Evolutionary conservation across 1,140 invertebrate genomes (phyloP), one percentile per base, ranked within the genome.

Genomic region (Neodiprion pinetum): DNA sequence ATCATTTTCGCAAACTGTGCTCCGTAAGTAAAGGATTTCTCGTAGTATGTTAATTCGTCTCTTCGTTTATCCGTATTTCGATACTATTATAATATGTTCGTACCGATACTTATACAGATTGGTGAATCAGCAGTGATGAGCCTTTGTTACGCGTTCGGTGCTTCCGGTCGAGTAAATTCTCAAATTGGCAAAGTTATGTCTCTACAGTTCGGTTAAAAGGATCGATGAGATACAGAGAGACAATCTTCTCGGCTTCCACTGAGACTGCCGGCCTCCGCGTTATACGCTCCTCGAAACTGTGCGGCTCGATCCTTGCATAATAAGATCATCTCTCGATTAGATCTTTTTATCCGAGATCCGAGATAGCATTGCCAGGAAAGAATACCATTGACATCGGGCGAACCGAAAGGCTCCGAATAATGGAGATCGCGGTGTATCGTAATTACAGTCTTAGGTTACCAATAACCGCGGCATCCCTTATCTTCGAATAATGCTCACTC

Each of bases 401-500:
- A 61, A 61, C 53, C 53, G 53, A 61, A 17, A 61, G 53, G n/a
- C n/a, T 61, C 53, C 53, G 11, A 61, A 61, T 12, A 61, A 61
- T 17, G 53, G n/a, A 61, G 53, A 61, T 61, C 53, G 53, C 53
- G 53, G 53, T 61, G 53, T 61, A 61, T 61, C 53, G 53, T 61
- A 61, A 61, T 61, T 61, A 61, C 53, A 61, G 53, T 61, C 53
- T 61, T 61, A 11, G 53, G 53, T 61, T 61, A 61, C 53, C 11
- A 5, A 61, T 61, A 61, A 61, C 53, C 53, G 53, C 53, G 53
- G 53, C n/a, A 40, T 40, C 53, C 9, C 53, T 61, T 61, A 61
- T 61, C 53, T 61, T 17, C 11, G 11, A 61, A 61, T 61, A 61
- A 61, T 61, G 9, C 11, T 11, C 11, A 14, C 53, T 61, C n/a